Conservation (phyloP, 2,888 invertebrate genomes). For the Dromius quadrimaculatus region DNA sequence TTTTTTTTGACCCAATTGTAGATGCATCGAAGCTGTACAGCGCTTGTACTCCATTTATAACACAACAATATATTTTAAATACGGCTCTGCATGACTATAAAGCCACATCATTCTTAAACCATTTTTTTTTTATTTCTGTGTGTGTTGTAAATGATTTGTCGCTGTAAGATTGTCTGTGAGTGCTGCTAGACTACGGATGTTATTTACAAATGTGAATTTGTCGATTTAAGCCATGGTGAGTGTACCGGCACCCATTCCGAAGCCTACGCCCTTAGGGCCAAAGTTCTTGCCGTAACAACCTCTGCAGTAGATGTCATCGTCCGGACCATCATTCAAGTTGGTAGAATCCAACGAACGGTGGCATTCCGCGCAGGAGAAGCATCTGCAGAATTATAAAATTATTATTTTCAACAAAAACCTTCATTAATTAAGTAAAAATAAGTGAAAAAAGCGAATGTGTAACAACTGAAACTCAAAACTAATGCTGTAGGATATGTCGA, state of each 20-base stretch:
- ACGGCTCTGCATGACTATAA: background rate
- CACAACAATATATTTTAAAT: background rate
- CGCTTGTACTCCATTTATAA: too few species aligned
- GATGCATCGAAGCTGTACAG: too few species aligned
- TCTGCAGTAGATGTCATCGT: conserved; percentile 93
- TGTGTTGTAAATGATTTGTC: too few species aligned
- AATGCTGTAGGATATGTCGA: too few species aligned
- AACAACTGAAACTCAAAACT: too few species aligned
- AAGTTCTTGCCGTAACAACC: conserved; percentile 89
- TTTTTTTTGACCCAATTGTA: too few species aligned
- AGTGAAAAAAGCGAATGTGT: too few species aligned
- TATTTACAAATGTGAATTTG: conserved; percentile 38
- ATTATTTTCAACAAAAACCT: too few species aligned
- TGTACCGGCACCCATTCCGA: conserved; percentile 91
- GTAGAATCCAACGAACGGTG: conserved; percentile 89
- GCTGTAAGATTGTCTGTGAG: too few species aligned
- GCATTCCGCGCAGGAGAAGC: conserved; percentile 93
- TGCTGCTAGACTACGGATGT: conserved; percentile 1
- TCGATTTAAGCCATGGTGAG: conserved; percentile 84
- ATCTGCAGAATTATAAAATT: too few species aligned
- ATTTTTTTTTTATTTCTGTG: conserved; percentile 17
- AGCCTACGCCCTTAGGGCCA: conserved; percentile 91
- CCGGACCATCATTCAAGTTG: conserved; percentile 90
- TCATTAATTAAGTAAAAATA: background rate
- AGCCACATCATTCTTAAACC: background rate